A percentile compares a stretch with the other conserved stretches of the same genome.
Evolutionary conservation across 2,113 vertebrate species (phyloP).

Genomic region (Meles meles): DNA sequence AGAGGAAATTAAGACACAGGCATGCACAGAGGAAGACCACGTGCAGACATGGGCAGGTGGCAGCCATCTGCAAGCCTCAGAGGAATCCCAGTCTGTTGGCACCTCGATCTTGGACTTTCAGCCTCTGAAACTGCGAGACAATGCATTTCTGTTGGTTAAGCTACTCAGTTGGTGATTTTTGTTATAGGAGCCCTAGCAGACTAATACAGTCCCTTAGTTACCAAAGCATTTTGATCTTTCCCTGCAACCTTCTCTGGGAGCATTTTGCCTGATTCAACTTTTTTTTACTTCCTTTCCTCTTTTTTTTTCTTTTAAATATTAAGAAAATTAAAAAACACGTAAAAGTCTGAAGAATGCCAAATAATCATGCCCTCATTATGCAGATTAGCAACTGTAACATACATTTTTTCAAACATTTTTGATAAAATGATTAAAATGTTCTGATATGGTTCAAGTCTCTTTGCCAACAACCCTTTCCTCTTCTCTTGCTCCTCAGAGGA

Average conservation of each 20-base stretch:
- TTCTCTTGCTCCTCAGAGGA: neutral
- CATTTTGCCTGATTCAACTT: neutral
- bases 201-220: neutral
- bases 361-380: neutral
- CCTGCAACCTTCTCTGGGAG: neutral
- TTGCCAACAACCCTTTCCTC: neutral
- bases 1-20: neutral
- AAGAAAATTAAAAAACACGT: neutral
- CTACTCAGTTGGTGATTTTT: neutral
- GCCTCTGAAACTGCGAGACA: neutral
- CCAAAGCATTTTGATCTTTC: neutral
- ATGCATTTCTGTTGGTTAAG: neutral
- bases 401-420: neutral
- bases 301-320: neutral
- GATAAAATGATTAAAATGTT: constrained; percentile 20
- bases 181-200: neutral
- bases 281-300: neutral
- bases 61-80: neutral
- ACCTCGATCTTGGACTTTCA: neutral
- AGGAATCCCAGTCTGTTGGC: neutral
- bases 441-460: neutral
- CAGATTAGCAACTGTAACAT: neutral
- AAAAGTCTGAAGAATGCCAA: neutral
- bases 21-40: neutral
- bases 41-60: neutral